Evolutionary conservation across 2,888 invertebrate genomes (phyloP).

Genomic region (Liopterus haemorrhoidalis): DNA sequence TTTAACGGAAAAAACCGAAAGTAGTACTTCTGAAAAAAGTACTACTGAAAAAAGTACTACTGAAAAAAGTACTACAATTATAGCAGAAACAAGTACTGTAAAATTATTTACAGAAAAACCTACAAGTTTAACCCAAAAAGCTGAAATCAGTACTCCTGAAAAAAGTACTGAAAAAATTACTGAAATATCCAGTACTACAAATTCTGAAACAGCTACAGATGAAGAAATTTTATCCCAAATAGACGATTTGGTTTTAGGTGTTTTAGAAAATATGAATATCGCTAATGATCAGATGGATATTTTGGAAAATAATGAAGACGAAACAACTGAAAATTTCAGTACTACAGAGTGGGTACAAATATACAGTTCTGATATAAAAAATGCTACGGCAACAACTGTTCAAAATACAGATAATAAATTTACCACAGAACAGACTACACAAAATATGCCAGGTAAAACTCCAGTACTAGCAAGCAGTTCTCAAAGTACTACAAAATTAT

Average conservation of each 20-base stretch:
- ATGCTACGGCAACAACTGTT: conserved; percentile 13
- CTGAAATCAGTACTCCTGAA: conserved; percentile 2
- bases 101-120: conserved; percentile 5
- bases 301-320: conserved; percentile 16
- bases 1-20: conserved; percentile 1
- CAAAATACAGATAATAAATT: conserved; percentile 30
- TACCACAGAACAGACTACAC: too few species aligned
- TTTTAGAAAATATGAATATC: conserved; percentile 31
- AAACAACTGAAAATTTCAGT: conserved; percentile 1
- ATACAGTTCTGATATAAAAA: not conserved
- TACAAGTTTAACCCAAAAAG: conserved; percentile 5
- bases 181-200: conserved; percentile 15
- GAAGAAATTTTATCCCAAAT: too few species aligned
- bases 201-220: conserved; percentile 7
- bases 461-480: not conserved
- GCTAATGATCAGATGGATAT: conserved; percentile 30
- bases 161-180: conserved; percentile 20
- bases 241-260: too few species aligned
- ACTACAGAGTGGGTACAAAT: not conserved
- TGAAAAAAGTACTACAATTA: not conserved
- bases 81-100: not conserved
- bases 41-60: conserved; percentile 5
- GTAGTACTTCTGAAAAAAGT: conserved; percentile 4
- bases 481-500: not conserved
- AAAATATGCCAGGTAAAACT: too few species aligned